phyloP scores from a whole-genome alignment of 2,797 vertebrate genomes.

The Pristis pectinata region DNA sequence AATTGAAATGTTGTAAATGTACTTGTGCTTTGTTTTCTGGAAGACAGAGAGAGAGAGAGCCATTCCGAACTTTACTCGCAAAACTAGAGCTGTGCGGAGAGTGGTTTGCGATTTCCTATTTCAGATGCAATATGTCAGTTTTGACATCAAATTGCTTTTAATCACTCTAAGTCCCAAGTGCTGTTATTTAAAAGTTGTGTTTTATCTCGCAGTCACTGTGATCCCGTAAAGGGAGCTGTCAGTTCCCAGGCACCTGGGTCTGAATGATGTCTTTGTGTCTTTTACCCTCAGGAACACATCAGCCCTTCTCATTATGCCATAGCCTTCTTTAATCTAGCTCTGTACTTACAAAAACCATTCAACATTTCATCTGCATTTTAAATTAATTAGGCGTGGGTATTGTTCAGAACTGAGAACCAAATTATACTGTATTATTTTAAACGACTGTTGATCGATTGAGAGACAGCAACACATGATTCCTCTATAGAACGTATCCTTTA shows the following conservation, averaged over 20 bases:
- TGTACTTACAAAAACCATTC: slow-evolving; percentile 34
- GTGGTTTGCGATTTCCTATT: slow-evolving; percentile 23
- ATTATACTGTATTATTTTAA: slow-evolving; percentile 22
- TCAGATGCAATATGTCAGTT: slow-evolving; percentile 31
- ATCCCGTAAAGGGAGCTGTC: slow-evolving; percentile 37
- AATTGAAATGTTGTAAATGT: neutral
- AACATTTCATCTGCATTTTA: slow-evolving; percentile 36
- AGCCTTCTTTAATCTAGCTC: slow-evolving; percentile 31
- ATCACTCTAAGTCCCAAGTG: slow-evolving; percentile 36
- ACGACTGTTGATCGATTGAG: slow-evolving; percentile 24
- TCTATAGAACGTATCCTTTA: neutral
- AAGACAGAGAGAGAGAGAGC: neutral
- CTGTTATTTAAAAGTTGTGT: slow-evolving; percentile 38
- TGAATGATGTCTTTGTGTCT: slow-evolving; percentile 38
- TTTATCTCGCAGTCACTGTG: slow-evolving; percentile 37
- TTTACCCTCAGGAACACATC: slow-evolving; percentile 33
- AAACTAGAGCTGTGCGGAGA: slow-evolving; percentile 7
- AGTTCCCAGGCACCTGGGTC: slow-evolving; percentile 37
- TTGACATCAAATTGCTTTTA: slow-evolving; percentile 38
- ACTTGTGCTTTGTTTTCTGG: neutral
- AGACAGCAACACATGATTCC: neutral
- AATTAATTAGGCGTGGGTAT: slow-evolving; percentile 34
- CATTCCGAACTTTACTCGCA: slow-evolving; percentile 9
- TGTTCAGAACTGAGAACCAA: slow-evolving; percentile 25
- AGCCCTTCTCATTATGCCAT: slow-evolving; percentile 29